A percentile compares a stretch with the other conserved stretches of the same genome.
These are phyloP conservation scores for Argya squamiceps DNA, from an alignment of 2,797 vertebrate species.

Conservation along the genomic window DNA sequence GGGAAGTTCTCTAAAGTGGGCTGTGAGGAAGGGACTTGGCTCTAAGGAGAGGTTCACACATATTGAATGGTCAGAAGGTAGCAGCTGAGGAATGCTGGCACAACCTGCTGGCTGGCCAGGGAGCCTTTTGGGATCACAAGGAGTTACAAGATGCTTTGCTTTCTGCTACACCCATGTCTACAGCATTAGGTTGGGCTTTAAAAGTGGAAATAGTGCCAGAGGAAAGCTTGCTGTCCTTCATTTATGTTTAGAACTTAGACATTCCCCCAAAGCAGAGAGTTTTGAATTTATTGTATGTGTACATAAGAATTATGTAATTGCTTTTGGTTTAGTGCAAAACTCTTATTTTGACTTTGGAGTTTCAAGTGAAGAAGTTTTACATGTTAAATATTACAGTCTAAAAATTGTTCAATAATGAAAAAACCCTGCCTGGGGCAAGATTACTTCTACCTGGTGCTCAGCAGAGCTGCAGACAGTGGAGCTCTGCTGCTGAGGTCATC, in stretches of 20 bases:
- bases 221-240: not conserved
- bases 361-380: not conserved
- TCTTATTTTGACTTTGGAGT: not conserved
- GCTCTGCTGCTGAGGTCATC: not conserved
- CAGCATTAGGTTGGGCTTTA: not conserved
- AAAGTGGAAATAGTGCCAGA: not conserved
- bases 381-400: not conserved
- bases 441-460: not conserved
- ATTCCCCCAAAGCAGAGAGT: not conserved
- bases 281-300: not conserved
- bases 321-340: not conserved
- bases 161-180: not conserved
- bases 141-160: not conserved
- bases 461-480: not conserved
- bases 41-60: not conserved
- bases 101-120: not conserved
- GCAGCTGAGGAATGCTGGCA: not conserved
- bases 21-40: not conserved
- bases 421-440: not conserved
- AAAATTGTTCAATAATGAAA: not conserved
- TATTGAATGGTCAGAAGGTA: not conserved
- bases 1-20: not conserved
- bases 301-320: not conserved
- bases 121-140: not conserved
- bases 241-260: not conserved